Conservation (phyloP, 2,113 vertebrate genomes). For the Illadopsis cleaveri region DNA sequence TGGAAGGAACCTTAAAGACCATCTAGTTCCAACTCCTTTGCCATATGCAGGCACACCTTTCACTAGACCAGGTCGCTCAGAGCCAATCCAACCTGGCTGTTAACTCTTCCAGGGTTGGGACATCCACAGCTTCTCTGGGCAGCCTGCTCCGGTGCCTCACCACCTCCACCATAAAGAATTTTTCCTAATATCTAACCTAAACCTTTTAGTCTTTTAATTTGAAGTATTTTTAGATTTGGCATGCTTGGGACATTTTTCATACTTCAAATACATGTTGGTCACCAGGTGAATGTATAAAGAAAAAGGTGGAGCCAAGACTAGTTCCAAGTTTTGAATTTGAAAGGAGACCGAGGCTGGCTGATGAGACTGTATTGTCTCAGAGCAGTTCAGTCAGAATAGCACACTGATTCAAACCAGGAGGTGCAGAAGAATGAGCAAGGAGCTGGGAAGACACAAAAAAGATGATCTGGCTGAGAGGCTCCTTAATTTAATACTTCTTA, state of each 20-base stretch:
- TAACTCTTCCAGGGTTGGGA: not conserved
- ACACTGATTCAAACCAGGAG: not conserved
- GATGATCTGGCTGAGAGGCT: not conserved
- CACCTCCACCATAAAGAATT: not conserved
- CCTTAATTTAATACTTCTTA: not conserved
- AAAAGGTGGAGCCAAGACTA: not conserved
- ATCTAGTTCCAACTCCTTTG: not conserved
- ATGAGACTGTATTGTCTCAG: not conserved
- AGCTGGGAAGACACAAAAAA: not conserved
- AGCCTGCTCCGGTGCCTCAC: not conserved
- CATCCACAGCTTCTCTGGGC: not conserved
- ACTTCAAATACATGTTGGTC: not conserved
- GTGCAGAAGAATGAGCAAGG: not conserved
- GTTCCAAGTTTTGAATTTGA: not conserved
- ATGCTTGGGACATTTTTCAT: not conserved
- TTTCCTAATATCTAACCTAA: not conserved
- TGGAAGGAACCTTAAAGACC: not conserved
- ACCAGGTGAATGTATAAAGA: not conserved
- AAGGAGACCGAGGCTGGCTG: not conserved
- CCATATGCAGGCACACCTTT: not conserved
- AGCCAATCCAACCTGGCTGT: rapidly evolving
- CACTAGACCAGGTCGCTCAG: not conserved
- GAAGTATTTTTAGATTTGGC: not conserved
- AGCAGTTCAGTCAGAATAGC: not conserved
- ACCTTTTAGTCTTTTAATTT: not conserved